Base-by-base conservation (phyloP, 2,888 invertebrate genomes). In the Bombyx huttoni region DNA sequence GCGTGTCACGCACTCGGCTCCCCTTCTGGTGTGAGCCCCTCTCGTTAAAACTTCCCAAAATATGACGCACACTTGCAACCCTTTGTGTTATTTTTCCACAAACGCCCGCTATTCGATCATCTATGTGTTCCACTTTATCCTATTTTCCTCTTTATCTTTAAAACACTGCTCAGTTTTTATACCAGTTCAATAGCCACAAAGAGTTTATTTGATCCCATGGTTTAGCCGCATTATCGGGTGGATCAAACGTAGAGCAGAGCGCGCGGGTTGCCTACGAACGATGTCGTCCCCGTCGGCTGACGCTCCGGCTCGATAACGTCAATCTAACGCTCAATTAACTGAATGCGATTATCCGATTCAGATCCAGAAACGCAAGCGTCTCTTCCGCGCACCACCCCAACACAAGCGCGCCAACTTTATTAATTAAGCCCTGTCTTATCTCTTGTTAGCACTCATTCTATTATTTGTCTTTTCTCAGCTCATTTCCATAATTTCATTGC, bases 391-490 rank as follows among this genome's bases (percentile, higher is more conserved):
- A 70, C 67, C 76, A 72, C 78, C 75, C 75, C 69, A 73, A 82
- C 81, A 81, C 84, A 78, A 81, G 73, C 76, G 74, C 78, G 78
- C 84, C 78, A 88, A 88, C 87, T 88, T 88, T 88, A 88, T 88
- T 88, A 87, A 88, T 88, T 88, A 88, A 87, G 86, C 83, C 84
- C 79, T 84, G 88, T 88, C 87, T 88, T 88, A 88, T 88, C 88
- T 86, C 87, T 86, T 87, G 87, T 87, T 86, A 87, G 86, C 88
- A 88, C 88, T 88, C 88, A 81, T 88, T 88, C 85, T 86, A 82
- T 87, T 88, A 88, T 88, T 88, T 88, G 87, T 88, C 85, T 88
- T 87, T 84, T 86, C 81, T 81, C 81, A 83, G 85, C 84, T 87
- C 83, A 88, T 88, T 88, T 87, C 81, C 88, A 88, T 88, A 88